Base-by-base conservation (phyloP, 2,797 vertebrate genomes). In the Nyctibius grandis region DNA sequence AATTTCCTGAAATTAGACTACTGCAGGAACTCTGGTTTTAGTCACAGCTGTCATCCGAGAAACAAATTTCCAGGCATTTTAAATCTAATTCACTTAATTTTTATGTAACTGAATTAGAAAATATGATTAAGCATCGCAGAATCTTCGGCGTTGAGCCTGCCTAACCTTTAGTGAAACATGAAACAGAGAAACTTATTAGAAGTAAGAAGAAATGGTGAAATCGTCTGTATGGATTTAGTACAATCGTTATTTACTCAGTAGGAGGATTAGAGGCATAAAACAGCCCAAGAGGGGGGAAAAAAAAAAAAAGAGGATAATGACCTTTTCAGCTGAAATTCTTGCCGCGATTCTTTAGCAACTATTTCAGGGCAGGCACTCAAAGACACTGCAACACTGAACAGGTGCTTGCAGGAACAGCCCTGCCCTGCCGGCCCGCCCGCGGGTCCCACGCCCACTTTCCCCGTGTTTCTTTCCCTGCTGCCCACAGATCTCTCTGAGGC, bases 11-110 rank as follows among this genome's bases (percentile, higher is more conserved):
- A 98, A 98, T 98, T 98, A 98, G 98, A 97, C 98, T 98, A 97
- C 97, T 96, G 98, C 98, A 98, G 97, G 98, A 98, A 98, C 98
- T 98, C 99, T 99, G 99, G 98, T 98, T 99, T 98, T 97, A 98
- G 98, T 99, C 99, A 99, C 97, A 95, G 96, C 98, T 99, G 98
- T 98, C 99, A 99, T 98, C 98, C 98, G 98, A 97, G 96, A 98
- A 98, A 98, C 98, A 98, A 98, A 98, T 99, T 99, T 99, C 98
- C 98, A 98, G 98, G 97, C 98, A 97, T 98, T 98, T 98, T 97
- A 79, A 98, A 97, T 97, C 96, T 99, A 99, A 99, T 99, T 98
- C 95, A 98, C 98, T 99, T 99, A 99, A 98, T 99, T 98, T 98
- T 98, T 98, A 97, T 97, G 97, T 99, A 98, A 99, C 98, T 97